These are phyloP conservation scores for Pseudococcus viburni DNA, from an alignment of 2,888 invertebrate species.

Conservation along the genomic window DNA sequence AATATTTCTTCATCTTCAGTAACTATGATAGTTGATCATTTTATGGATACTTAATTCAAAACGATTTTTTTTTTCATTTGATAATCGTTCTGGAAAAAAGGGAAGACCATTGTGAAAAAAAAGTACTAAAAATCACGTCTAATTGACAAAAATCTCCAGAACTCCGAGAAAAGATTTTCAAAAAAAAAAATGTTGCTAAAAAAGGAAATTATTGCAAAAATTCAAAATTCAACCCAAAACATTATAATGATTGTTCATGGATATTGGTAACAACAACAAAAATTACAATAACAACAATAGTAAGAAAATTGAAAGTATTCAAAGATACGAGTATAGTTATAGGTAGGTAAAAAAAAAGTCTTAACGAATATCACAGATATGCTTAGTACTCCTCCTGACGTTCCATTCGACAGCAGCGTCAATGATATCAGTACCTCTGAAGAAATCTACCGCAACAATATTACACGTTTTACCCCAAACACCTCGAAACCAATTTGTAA, in stretches of 20 bases:
- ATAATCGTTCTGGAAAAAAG: not conserved
- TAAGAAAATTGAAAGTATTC: conserved; percentile 7
- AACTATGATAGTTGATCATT: too few species aligned
- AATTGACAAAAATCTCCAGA: too few species aligned
- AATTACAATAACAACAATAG: conserved; percentile 9
- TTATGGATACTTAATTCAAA: too few species aligned
- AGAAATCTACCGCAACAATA: conserved; percentile 70
- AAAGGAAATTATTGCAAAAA: not conserved
- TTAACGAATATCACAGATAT: conserved; percentile 63
- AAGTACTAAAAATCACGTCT: too few species aligned
- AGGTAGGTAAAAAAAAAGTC: not conserved
- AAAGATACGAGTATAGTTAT: not conserved
- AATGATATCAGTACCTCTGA: conserved; percentile 69
- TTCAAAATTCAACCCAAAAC: not conserved
- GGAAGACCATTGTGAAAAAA: too few species aligned
- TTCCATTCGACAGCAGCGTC: conserved; percentile 69
- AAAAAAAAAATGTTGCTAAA: not conserved
- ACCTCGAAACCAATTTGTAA: conserved; percentile 57
- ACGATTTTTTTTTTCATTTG: too few species aligned
- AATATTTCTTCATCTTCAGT: not conserved
- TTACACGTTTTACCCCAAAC: conserved; percentile 71
- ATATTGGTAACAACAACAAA: conserved; percentile 4
- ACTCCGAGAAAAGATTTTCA: too few species aligned
- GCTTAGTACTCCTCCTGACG: conserved; percentile 64
- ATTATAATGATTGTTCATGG: not conserved